phyloP scores from a whole-genome alignment of 2,113 vertebrate genomes.

The Melanerpes formicivorus region DNA sequence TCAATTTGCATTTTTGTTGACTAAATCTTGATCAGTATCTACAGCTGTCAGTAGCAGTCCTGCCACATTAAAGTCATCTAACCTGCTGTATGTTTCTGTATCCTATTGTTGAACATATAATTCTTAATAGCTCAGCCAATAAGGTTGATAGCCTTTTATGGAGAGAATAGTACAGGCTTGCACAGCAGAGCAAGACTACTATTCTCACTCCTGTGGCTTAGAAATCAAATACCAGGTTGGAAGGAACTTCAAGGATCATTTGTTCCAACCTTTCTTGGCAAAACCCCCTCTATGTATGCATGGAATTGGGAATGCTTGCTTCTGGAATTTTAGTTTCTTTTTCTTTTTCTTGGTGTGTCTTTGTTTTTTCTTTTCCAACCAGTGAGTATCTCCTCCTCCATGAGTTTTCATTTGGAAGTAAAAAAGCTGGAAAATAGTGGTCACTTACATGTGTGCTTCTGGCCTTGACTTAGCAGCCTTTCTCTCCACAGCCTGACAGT shows the following conservation, averaged over 20 bases:
- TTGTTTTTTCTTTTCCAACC: not conserved
- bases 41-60: not conserved
- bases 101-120: not conserved
- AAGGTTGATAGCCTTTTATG: not conserved
- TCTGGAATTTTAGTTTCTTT: not conserved
- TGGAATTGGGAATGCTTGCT: not conserved
- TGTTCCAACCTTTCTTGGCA: not conserved
- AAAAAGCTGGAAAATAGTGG: not conserved
- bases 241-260: not conserved
- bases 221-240: not conserved
- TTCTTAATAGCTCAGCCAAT: not conserved
- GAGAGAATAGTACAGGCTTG: not conserved
- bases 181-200: not conserved
- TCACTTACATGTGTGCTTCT: not conserved
- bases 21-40: not conserved
- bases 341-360: not conserved
- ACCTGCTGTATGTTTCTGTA: conserved; percentile 22
- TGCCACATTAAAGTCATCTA: not conserved
- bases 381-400: not conserved
- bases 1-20: not conserved
- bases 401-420: not conserved
- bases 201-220: not conserved
- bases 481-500: not conserved
- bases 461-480: not conserved
- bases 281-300: too few species aligned